A percentile compares a stretch with the other conserved stretches of the same genome.
Evolutionary conservation across 1,140 invertebrate genomes (phyloP).

Genomic region (Asbolus verrucosus): DNA sequence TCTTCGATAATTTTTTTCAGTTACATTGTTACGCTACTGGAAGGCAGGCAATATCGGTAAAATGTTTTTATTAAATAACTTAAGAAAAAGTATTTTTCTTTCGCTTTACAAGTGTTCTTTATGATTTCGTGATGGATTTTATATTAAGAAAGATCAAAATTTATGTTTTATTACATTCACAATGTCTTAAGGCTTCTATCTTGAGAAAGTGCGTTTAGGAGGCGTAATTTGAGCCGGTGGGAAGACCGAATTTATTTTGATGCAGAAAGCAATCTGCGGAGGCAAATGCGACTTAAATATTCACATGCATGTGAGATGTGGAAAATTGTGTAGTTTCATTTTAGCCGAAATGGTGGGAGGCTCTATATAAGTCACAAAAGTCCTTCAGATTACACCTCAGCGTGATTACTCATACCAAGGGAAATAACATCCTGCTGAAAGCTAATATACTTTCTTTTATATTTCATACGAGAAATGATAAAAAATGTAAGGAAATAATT

Average conservation of each 20-base stretch:
- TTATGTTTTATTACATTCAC: no score
- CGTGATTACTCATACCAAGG: constrained; percentile 51
- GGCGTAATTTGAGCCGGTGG: no score
- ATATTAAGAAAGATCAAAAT: no score
- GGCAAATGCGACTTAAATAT: constrained; percentile 32
- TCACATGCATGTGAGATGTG: background rate
- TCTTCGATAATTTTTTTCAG: no score
- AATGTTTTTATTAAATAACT: no score
- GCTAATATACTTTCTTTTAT: constrained; percentile 41
- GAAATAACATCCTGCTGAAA: constrained; percentile 51
- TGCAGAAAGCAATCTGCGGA: constrained; percentile 16
- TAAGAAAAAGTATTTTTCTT: no score
- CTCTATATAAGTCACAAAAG: constrained; percentile 12
- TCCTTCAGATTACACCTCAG: constrained; percentile 52
- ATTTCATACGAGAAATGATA: constrained; percentile 36
- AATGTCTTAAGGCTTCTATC: no score
- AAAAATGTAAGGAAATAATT: constrained; percentile 38
- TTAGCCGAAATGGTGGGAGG: background rate
- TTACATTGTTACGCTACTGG: no score
- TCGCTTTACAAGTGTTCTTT: no score
- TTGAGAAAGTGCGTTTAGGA: no score
- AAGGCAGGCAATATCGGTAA: no score
- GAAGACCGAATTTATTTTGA: constrained; percentile 27
- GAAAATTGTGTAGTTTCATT: constrained; percentile 2
- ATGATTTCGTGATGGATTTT: no score